Percentiles rank a stretch among this genome's conserved stretches.
phyloP scores from a whole-genome alignment of 2,113 vertebrate genomes.

The Marmota flaviventris region DNA sequence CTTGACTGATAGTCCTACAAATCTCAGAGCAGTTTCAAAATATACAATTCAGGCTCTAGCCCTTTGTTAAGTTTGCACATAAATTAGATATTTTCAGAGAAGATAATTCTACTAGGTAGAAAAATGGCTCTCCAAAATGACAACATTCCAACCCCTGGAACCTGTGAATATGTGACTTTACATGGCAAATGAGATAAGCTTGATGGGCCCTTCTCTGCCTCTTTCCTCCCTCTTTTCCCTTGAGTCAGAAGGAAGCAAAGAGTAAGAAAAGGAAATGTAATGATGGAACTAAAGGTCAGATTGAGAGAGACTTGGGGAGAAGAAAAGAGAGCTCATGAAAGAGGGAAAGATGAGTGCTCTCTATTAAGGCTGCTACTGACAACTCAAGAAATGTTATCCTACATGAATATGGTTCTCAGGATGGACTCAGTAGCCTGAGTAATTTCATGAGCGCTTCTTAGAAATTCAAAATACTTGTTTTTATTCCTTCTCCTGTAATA shows the following conservation, averaged over 20 bases:
- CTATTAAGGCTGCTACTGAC: background rate
- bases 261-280: background rate
- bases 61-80: background rate
- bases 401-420: background rate
- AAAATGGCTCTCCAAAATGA: background rate
- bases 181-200: background rate
- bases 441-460: background rate
- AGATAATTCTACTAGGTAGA: background rate
- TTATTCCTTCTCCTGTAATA: background rate
- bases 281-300: background rate
- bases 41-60: background rate
- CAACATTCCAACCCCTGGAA: background rate
- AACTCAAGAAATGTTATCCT: constrained; percentile 14
- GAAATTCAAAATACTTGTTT: constrained; percentile 51
- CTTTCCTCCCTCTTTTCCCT: background rate
- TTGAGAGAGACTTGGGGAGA: background rate
- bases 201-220: background rate
- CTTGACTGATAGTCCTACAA: constrained; percentile 11
- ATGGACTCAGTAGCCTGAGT: background rate
- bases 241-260: background rate
- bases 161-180: background rate
- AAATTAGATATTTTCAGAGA: background rate
- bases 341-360: background rate
- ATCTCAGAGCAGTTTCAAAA: background rate
- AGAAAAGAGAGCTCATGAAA: background rate